Evolutionary conservation across 2,888 invertebrate species (phyloP).

Genomic region (Macaria liturata): DNA sequence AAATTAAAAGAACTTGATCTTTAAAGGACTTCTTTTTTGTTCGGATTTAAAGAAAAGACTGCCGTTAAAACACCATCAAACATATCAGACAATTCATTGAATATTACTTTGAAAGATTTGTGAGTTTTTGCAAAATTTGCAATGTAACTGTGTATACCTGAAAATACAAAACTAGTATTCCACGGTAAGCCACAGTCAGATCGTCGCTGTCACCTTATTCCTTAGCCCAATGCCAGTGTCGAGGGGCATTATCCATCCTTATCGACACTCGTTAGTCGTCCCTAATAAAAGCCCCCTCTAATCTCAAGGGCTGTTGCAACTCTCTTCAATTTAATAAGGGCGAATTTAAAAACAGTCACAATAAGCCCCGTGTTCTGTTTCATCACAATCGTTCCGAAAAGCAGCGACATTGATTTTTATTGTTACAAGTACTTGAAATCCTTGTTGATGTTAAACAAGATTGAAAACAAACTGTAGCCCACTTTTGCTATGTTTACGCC

Average conservation of each 20-base stretch:
- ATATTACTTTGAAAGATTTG: no score
- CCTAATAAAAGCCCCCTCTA: slow-evolving; percentile 79
- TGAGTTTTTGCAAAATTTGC: no score
- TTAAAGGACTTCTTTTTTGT: no score
- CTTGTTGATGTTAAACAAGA: slow-evolving; percentile 5
- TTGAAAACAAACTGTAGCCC: not conserved
- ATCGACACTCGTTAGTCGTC: slow-evolving; percentile 79
- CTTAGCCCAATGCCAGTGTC: slow-evolving; percentile 43
- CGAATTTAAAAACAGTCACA: slow-evolving; percentile 77
- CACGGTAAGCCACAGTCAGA: not conserved
- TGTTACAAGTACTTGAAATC: slow-evolving; percentile 6
- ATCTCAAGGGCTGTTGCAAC: slow-evolving; percentile 73
- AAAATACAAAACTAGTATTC: not conserved
- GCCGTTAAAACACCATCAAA: no score
- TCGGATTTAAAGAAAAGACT: no score
- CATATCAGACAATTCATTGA: no score
- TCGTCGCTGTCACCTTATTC: slow-evolving; percentile 33
- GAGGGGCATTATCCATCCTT: slow-evolving; percentile 76
- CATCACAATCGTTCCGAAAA: slow-evolving; percentile 28
- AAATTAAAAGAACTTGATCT: no score
- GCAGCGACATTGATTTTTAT: slow-evolving; percentile 21
- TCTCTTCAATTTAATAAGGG: slow-evolving; percentile 78
- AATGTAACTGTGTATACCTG: not conserved
- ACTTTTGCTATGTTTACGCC: no score
- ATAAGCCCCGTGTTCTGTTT: slow-evolving; percentile 41